Percentiles rank a stretch among this genome's conserved stretches.
These are phyloP conservation scores for Athene cunicularia DNA, from an alignment of 2,113 vertebrate genomes.

Conservation along the genomic window DNA sequence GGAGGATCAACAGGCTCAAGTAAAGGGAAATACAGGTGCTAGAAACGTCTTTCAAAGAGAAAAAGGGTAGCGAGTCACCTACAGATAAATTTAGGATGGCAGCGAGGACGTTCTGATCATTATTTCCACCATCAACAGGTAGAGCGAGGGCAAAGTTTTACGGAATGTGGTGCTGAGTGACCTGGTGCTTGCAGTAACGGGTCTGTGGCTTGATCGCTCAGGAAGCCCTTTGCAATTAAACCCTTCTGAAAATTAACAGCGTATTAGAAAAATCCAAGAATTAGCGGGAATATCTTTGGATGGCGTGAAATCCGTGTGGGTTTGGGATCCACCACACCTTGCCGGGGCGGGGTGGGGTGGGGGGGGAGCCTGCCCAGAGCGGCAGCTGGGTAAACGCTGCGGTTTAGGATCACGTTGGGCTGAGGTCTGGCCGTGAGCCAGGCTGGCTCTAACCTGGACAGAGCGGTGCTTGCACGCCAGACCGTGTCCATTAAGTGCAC, in stretches of 20 bases:
- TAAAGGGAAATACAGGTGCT: background rate
- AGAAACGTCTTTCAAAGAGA: background rate
- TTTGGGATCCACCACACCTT: background rate
- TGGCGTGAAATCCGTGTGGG: background rate
- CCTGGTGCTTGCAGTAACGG: background rate
- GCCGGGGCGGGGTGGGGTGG: too few relatives aligned
- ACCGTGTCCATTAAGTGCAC: background rate
- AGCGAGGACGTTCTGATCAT: background rate
- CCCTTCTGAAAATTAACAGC: background rate
- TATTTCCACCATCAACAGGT: background rate
- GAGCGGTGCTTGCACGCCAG: background rate
- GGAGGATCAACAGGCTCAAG: background rate
- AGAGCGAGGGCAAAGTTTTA: background rate
- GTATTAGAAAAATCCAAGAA: background rate
- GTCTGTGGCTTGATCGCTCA: background rate
- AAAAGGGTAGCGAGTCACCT: background rate
- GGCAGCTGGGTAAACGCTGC: background rate
- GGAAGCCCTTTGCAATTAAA: background rate
- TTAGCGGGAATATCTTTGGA: background rate
- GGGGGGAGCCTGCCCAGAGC: background rate
- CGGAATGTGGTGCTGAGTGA: background rate
- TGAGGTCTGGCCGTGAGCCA: background rate
- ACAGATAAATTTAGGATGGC: background rate
- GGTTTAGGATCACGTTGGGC: background rate
- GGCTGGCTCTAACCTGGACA: background rate